Base-by-base conservation (phyloP, 2,888 invertebrate species). In the Agonopterix subpropinquella region DNA sequence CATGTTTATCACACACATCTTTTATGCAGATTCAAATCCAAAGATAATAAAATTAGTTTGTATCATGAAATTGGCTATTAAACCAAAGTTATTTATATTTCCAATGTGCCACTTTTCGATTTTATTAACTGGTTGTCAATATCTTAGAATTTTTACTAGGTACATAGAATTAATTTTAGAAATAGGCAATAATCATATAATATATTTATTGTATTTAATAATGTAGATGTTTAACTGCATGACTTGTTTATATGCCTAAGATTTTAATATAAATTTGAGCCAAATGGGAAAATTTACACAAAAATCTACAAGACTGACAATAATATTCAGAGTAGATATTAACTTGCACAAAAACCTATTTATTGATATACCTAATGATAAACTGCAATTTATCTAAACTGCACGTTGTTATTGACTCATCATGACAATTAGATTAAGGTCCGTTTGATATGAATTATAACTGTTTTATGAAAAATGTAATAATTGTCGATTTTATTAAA, bases 401-500 rank as follows among this genome's bases (percentile, higher is more conserved):
- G 88, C 87, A 88, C 88, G 69, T 88, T 86, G 88, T 88, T 89
- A 87, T 76, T 76, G 75, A 85, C 78, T 82, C 85, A 82, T 75
- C 89, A 89, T 89, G 89, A 89, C 89, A 89, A 89, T 86, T 89
- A 89, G 86, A 66, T 54, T 88, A 86, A 83, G 81, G 64, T 59
- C 73, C 65, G 70, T 83, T 80, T 79, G 76, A 71, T 70, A 73
- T 64, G 55, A 64, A 71, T 66, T 64, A 71, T 72, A 71, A 73
- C 73, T 80, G 80, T 85, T 82, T 83, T 82, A 81, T 80, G 73
- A 73, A 75, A 65, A 80, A 65, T 88, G 83, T 89, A 86, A 85
- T 85, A 80, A 82, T 84, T 86, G 77, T 80, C 84, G 78, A 85
- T 85, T 87, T 85, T 88, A 89, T 89, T 89, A 89, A 89, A 89